These are phyloP conservation scores for human DNA, from an alignment of 2,113 vertebrate genomes.

Conservation along the genomic window GRCh38 chr2:154515501-154516000, in stretches of 20 bases:
- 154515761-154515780: not conserved
- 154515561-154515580: not conserved
- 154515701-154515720: not conserved
- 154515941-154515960: not conserved
- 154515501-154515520: not conserved
- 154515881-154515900: not conserved
- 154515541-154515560: not conserved
- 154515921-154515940: not conserved
- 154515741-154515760: not conserved
- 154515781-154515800: not conserved
- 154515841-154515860: not conserved
- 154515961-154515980: not conserved
- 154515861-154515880: not conserved
- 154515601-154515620: not conserved
- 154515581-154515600: not conserved
- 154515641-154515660: not conserved
- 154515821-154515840: not conserved
- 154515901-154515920: not conserved
- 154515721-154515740: not conserved
- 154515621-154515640: not conserved
- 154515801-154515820: not conserved
- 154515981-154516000: conserved; percentile 8
- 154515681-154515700: not conserved
- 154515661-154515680: not conserved
- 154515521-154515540: not conserved